Conservation (phyloP, 2,888 invertebrate species). For the Rhagonycha lutea region DNA sequence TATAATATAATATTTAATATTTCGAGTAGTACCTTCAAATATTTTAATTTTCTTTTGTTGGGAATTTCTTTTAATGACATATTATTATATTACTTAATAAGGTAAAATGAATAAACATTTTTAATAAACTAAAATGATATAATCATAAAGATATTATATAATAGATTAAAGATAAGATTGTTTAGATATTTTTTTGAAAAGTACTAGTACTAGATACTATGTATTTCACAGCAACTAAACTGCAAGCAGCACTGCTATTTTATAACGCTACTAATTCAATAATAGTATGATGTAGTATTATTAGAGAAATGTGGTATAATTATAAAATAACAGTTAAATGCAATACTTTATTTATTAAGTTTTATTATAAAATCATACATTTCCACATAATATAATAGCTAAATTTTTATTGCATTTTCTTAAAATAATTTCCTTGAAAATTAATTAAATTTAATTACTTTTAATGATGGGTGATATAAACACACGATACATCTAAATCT, state of each 20-base stretch:
- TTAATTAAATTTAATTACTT: background rate
- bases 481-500: background rate
- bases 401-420: background rate
- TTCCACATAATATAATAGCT: background rate
- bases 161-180: no score
- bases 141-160: no score
- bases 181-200: no score
- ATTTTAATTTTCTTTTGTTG: background rate
- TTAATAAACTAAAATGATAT: background rate
- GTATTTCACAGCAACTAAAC: background rate
- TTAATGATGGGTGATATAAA: background rate
- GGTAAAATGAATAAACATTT: background rate
- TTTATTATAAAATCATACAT: background rate
- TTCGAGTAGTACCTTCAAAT: background rate
- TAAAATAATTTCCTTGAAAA: background rate
- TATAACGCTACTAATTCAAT: background rate
- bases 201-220: no score
- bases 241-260: background rate
- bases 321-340: background rate
- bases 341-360: background rate
- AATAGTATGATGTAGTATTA: no score
- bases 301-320: background rate
- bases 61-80: background rate
- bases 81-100: no score
- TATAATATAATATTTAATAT: background rate